phyloP scores from a whole-genome alignment of 1,140 invertebrate species.

The Zaprionus inermis region DNA sequence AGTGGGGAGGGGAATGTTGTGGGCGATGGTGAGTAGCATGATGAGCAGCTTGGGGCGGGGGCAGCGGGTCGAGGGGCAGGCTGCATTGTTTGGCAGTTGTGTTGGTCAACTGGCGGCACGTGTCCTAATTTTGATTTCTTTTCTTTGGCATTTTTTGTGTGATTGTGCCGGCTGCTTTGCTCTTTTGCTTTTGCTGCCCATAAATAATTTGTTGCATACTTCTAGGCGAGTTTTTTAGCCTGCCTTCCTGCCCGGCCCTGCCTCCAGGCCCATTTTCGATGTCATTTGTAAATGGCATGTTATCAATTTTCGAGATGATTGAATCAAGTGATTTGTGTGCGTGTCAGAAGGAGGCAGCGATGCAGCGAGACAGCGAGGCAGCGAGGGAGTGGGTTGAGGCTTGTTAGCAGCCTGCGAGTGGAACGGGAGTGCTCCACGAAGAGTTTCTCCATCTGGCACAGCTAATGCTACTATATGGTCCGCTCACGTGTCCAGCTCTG shows the following conservation, averaged over 20 bases:
- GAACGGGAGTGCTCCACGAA: neutral
- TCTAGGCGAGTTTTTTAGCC: conserved; percentile 60
- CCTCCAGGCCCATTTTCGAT: conserved; percentile 39
- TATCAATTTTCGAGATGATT: conserved; percentile 84
- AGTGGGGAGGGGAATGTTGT: neutral
- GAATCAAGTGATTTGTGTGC: conserved; percentile 83
- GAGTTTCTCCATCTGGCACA: conserved; percentile 11
- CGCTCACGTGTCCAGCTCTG: conserved; percentile 44
- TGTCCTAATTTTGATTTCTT: conserved; percentile 78
- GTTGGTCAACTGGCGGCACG: conserved; percentile 78
- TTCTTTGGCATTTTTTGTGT: conserved; percentile 21
- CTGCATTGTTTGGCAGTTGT: conserved; percentile 51
- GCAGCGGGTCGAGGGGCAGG: conserved; percentile 14
- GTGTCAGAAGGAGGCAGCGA: conserved; percentile 49
- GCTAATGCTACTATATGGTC: conserved; percentile 14
- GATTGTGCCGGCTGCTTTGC: conserved; percentile 31
- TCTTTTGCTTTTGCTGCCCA: conserved; percentile 51
- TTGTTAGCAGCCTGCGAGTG: neutral
- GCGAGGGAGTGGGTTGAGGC: neutral
- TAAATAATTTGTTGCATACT: conserved; percentile 81
- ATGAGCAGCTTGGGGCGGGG: neutral
- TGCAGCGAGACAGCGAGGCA: too few relatives aligned
- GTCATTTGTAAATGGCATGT: conserved; percentile 84
- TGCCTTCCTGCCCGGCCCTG: too few relatives aligned
- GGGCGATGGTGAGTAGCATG: too few relatives aligned